Percentiles rank a stretch among this genome's conserved stretches.
phyloP scores from a whole-genome alignment of 2,888 invertebrate genomes.

The Bombylius discolor region DNA sequence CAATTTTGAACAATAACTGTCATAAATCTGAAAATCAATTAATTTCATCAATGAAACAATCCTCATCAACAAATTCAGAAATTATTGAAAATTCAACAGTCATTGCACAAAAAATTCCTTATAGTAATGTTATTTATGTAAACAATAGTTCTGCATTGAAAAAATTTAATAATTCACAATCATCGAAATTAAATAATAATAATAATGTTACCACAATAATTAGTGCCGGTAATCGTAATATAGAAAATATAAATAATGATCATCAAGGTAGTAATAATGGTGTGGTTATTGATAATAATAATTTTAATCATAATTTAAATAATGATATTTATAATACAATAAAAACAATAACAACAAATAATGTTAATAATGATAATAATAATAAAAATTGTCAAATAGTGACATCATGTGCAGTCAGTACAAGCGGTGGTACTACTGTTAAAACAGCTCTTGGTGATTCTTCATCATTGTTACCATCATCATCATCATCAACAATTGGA shows the following conservation, averaged over 20 bases:
- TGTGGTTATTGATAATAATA: neutral
- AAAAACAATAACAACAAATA: slow-evolving; percentile 6
- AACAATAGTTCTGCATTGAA: slow-evolving; percentile 16
- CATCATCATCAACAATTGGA: neutral
- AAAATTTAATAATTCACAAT: neutral
- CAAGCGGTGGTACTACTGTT: slow-evolving; percentile 7
- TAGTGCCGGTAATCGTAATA: neutral
- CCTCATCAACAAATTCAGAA: neutral
- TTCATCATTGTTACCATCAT: slow-evolving; percentile 14
- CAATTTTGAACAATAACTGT: neutral
- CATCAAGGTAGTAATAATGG: slow-evolving; percentile 4
- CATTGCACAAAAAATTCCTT: slow-evolving; percentile 26
- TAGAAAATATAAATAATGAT: neutral
- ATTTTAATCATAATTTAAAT: neutral
- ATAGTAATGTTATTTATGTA: slow-evolving; percentile 32
- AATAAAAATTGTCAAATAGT: slow-evolving; percentile 5
- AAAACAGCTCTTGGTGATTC: slow-evolving; percentile 1
- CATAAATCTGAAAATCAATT: neutral
- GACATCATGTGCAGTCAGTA: slow-evolving; percentile 16
- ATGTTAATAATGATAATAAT: slow-evolving; percentile 4
- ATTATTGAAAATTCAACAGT: slow-evolving; percentile 7
- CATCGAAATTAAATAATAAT: neutral
- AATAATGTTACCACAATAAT: slow-evolving; percentile 4
- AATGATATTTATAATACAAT: slow-evolving; percentile 9
- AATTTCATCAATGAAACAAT: neutral